phyloP scores from a whole-genome alignment of 2,888 invertebrate species.

The Acanthopleura granulata region DNA sequence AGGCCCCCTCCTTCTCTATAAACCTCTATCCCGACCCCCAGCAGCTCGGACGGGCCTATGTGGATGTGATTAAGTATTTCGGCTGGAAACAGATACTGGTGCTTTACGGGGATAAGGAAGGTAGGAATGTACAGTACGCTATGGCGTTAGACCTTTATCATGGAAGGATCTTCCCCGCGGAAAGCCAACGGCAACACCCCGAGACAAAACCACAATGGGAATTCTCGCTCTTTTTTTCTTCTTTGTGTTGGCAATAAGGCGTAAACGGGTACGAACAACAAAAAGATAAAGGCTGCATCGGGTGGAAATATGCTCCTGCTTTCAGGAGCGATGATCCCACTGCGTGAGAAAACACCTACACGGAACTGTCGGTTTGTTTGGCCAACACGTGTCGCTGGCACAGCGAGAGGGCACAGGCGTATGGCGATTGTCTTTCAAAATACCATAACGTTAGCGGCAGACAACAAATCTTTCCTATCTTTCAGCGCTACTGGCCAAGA shows the following conservation, averaged over 20 bases:
- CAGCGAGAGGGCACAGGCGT: neutral
- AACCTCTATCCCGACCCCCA: constrained; percentile 84
- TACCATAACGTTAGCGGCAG: neutral
- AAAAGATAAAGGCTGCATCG: neutral
- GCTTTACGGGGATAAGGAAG: constrained; percentile 88
- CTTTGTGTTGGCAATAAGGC: neutral
- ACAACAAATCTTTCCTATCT: neutral
- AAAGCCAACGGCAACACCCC: no score
- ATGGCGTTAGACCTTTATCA: neutral
- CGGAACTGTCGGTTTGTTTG: neutral
- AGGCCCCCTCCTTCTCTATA: constrained; percentile 83
- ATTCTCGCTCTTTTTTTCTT: neutral
- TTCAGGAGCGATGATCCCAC: neutral
- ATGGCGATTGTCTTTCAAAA: constrained; percentile 7
- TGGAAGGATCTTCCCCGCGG: no score
- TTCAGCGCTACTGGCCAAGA: no score
- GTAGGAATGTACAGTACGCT: constrained; percentile 42
- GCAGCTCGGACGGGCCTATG: constrained; percentile 84
- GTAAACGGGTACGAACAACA: neutral
- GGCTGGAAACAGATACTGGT: constrained; percentile 89
- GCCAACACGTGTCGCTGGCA: neutral
- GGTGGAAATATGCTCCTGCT: neutral
- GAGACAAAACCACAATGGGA: neutral
- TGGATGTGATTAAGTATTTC: constrained; percentile 83
- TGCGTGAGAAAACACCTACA: neutral